Evolutionary conservation across 2,113 vertebrate species (phyloP).

Genomic region (Chaetorhynchus papuensis): DNA sequence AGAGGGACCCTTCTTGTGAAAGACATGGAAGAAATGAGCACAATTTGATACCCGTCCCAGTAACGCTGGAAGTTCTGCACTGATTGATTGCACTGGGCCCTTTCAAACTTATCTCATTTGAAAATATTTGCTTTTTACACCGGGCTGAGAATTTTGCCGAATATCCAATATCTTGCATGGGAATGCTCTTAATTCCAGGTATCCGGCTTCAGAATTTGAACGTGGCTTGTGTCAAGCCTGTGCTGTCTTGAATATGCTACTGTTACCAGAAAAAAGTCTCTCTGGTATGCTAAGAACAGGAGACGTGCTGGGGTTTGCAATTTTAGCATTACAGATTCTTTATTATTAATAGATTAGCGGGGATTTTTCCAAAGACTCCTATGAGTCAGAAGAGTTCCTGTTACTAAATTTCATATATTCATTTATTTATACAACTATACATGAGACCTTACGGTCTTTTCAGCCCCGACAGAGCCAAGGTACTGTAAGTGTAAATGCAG

Average conservation of each 20-base stretch:
- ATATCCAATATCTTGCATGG: neutral
- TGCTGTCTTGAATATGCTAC: conserved; percentile 46
- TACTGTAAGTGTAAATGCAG: neutral
- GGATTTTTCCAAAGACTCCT: conserved; percentile 58
- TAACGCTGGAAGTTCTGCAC: neutral
- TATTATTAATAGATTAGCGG: conserved; percentile 57
- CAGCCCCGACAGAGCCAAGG: neutral
- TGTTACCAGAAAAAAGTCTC: conserved; percentile 26
- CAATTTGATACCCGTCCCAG: neutral
- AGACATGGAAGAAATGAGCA: neutral
- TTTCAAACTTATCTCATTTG: neutral
- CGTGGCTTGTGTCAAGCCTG: neutral
- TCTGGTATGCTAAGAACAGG: conserved; percentile 40
- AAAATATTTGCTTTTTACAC: conserved; percentile 24
- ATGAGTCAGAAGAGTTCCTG: conserved; percentile 52
- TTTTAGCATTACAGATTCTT: conserved; percentile 60
- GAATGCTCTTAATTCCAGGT: conserved; percentile 9
- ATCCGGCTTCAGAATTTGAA: conserved; percentile 23
- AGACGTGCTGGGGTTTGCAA: conserved; percentile 50
- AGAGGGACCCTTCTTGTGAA: neutral
- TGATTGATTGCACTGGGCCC: neutral
- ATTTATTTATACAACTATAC: conserved; percentile 32
- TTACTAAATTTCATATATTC: conserved; percentile 53
- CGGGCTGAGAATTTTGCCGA: neutral
- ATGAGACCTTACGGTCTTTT: neutral